Evolutionary conservation across 2,888 invertebrate species (phyloP), one percentile per base, ranked within the genome.

Genomic region (Rugalucina vietnamica): DNA sequence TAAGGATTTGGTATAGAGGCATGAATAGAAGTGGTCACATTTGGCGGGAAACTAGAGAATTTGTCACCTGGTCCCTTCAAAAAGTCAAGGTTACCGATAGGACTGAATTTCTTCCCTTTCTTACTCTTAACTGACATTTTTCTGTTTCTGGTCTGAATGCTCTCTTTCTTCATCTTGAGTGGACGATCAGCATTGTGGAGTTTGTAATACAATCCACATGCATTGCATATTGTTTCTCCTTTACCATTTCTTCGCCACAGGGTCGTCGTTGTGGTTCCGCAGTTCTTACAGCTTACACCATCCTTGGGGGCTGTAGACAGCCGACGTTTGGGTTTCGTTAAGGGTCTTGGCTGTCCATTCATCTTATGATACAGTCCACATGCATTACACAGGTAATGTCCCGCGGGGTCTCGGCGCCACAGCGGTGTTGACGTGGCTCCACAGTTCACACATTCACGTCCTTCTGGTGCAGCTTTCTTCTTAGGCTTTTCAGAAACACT

Each of bases 291-390:
- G n/a, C 71, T 80, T 32, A 82, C 72, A 10, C 88, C 88, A 21
- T 69, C 36, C 36, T 78, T 81, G 70, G 85, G 85, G 5, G 83
- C 84, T 27, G 80, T 43, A 10, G 83, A 84, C 0, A 84, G 77
- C 14, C 82, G 71, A n/a, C 84, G 82, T 82, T 88, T 88, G 32
- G 88, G 88, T 74, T 88, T 88, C 4, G 82, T 80, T 5, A 88
- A 82, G 3, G 88, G 88, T 65, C 88, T 37, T 96, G 98, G 98
- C 96, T 98, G 98, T 94, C 99, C 98, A 96, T 99, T 99, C 98
- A 99, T 99, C 96, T 99, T 99, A 96, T 98, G 98, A 96, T 99
- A 99, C 81, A 99, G 97, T 86, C 99, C 99, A 96, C 99, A 99
- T 83, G 99, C 99, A 96, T 99, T 99, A 96, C 99, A 99, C 94